phyloP scores from a whole-genome alignment of 1,140 invertebrate genomes.

The Drosophila nasuta region DNA sequence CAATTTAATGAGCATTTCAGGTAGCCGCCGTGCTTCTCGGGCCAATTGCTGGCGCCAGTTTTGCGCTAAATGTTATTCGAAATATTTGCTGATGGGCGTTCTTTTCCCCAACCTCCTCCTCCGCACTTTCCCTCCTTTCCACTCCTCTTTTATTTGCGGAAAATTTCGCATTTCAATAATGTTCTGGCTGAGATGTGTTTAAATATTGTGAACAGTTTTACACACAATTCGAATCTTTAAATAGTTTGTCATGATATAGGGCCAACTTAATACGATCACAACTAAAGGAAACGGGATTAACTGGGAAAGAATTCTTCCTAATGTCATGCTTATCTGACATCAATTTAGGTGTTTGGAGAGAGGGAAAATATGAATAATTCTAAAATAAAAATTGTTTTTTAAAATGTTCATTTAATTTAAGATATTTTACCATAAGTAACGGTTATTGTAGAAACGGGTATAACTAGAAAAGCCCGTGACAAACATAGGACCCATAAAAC shows the following conservation, averaged over 20 bases:
- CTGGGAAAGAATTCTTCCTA: too few species aligned
- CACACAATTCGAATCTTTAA: slow-evolving; percentile 10
- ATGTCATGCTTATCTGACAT: too few species aligned
- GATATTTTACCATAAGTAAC: too few species aligned
- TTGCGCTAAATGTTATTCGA: slow-evolving; percentile 76
- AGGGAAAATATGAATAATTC: too few species aligned
- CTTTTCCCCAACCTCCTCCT: neutral
- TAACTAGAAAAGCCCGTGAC: too few species aligned
- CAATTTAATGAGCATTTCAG: slow-evolving; percentile 75
- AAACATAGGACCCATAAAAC: too few species aligned
- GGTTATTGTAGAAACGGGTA: too few species aligned
- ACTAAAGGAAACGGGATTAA: slow-evolving; percentile 8
- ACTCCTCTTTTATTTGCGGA: slow-evolving; percentile 47
- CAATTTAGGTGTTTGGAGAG: too few species aligned
- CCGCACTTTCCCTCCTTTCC: neutral
- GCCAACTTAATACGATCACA: neutral
- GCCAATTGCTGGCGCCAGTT: slow-evolving; percentile 73
- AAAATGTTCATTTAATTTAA: too few species aligned
- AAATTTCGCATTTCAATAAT: slow-evolving; percentile 51
- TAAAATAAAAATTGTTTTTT: too few species aligned
- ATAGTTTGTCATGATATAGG: slow-evolving; percentile 30
- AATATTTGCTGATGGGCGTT: slow-evolving; percentile 61
- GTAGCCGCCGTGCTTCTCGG: slow-evolving; percentile 36
- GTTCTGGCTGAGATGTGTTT: slow-evolving; percentile 22
- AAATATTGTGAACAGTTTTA: slow-evolving; percentile 46